A percentile compares a stretch with the other conserved stretches of the same genome.
Evolutionary conservation across 2,888 invertebrate genomes (phyloP).

Genomic region (Spodoptera picta): DNA sequence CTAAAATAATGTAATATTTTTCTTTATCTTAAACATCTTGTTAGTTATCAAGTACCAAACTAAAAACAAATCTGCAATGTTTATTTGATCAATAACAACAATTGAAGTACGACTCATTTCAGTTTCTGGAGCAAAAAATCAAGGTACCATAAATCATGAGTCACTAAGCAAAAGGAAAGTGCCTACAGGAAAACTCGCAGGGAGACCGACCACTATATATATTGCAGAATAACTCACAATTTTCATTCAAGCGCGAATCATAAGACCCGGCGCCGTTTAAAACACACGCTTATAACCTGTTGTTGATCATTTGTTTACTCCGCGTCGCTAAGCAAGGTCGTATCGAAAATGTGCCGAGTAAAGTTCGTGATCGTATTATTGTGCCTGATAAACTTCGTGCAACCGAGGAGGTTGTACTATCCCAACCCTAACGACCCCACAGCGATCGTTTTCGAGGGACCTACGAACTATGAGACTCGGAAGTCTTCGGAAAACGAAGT

Average conservation of each 20-base stretch:
- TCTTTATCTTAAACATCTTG: too few species aligned
- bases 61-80: too few species aligned
- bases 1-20: too few species aligned
- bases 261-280: slow-evolving; percentile 28
- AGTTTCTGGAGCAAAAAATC: not conserved
- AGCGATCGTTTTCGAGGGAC: slow-evolving; percentile 74
- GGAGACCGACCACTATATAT: slow-evolving; percentile 36
- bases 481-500: slow-evolving; percentile 56
- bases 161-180: slow-evolving; percentile 23
- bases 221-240: slow-evolving; percentile 45
- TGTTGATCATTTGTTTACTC: slow-evolving; percentile 55
- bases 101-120: not conserved
- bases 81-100: too few species aligned
- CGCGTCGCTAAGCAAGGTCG: slow-evolving; percentile 51
- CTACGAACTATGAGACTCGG: slow-evolving; percentile 67
- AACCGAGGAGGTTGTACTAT: slow-evolving; percentile 60
- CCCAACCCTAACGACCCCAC: slow-evolving; percentile 63
- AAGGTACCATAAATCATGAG: slow-evolving; percentile 17
- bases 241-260: slow-evolving; percentile 47
- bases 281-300: slow-evolving; percentile 43
- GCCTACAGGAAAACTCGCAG: slow-evolving; percentile 31
- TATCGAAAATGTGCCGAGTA: slow-evolving; percentile 43
- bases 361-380: slow-evolving; percentile 44
- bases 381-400: slow-evolving; percentile 45
- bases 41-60: too few species aligned